These are phyloP conservation scores for Ricordea florida DNA, from an alignment of 92 coral and sea anemone species.

Conservation along the genomic window DNA sequence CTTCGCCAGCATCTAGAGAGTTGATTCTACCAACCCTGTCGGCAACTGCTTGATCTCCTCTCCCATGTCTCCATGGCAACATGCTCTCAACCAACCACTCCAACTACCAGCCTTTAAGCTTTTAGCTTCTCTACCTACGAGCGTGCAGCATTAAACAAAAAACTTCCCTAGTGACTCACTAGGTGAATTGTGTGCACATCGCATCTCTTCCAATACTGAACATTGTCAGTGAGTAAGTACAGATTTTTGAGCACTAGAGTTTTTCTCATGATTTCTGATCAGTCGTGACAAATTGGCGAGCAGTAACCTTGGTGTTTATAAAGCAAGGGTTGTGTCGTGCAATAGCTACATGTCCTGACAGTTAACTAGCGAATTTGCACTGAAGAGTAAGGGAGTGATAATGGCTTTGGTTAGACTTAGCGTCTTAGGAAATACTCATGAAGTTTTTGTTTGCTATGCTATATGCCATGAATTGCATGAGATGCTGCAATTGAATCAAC, in stretches of 20 bases:
- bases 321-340: too few species aligned
- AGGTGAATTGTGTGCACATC: constrained; percentile 32
- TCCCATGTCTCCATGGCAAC: constrained; percentile 63
- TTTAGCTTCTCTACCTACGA: constrained; percentile 79
- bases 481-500: too few species aligned
- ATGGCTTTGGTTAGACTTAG: too few species aligned
- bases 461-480: too few species aligned
- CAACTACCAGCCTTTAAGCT: constrained; percentile 60
- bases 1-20: constrained; percentile 71
- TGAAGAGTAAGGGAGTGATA: too few species aligned
- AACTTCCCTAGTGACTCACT: constrained; percentile 55
- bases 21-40: constrained; percentile 70
- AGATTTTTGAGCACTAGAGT: constrained; percentile 54
- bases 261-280: too few species aligned
- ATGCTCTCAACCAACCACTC: constrained; percentile 71
- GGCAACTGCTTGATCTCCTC: constrained; percentile 65
- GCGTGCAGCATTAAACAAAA: constrained; percentile 62
- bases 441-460: too few species aligned
- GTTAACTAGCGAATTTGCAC: too few species aligned
- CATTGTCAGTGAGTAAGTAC: constrained; percentile 84
- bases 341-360: too few species aligned
- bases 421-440: too few species aligned
- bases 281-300: too few species aligned
- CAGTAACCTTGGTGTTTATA: too few species aligned
- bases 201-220: constrained; percentile 20